Percentiles rank a stretch among this genome's conserved stretches.
phyloP scores from a whole-genome alignment of 2,888 invertebrate species.

The Clitarchus hookeri region DNA sequence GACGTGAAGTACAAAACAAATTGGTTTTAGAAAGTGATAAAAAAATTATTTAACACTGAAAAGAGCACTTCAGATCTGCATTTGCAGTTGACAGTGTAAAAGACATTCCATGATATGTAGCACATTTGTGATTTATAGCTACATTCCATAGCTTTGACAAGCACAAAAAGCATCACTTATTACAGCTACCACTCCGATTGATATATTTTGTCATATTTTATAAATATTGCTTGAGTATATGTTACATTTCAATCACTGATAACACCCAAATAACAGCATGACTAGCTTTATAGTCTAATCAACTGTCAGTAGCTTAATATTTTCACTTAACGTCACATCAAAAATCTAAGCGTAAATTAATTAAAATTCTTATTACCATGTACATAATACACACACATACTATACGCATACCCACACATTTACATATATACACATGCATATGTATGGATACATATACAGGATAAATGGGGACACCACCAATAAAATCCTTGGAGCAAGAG shows the following conservation, averaged over 20 bases:
- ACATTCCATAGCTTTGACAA: neutral
- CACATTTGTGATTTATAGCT: neutral
- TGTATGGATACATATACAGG: neutral
- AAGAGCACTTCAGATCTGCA: neutral
- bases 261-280: neutral
- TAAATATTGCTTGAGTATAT: neutral
- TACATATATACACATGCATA: neutral
- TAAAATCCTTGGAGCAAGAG: no score
- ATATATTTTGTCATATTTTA: neutral
- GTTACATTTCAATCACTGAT: neutral
- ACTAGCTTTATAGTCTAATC: conserved; percentile 1
- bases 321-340: neutral
- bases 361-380: neutral
- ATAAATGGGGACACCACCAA: no score
- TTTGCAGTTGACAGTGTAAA: neutral
- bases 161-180: neutral
- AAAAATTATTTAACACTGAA: neutral
- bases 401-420: neutral
- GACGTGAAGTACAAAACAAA: no score
- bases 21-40: no score
- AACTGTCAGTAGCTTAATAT: neutral
- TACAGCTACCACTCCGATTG: neutral
- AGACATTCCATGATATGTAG: conserved; percentile 1
- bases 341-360: conserved; percentile 8
- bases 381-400: neutral